A percentile compares a stretch with the other conserved stretches of the same genome.
Evolutionary conservation across 2,888 invertebrate genomes (phyloP).

Genomic region (Rhodophaea formosa): DNA sequence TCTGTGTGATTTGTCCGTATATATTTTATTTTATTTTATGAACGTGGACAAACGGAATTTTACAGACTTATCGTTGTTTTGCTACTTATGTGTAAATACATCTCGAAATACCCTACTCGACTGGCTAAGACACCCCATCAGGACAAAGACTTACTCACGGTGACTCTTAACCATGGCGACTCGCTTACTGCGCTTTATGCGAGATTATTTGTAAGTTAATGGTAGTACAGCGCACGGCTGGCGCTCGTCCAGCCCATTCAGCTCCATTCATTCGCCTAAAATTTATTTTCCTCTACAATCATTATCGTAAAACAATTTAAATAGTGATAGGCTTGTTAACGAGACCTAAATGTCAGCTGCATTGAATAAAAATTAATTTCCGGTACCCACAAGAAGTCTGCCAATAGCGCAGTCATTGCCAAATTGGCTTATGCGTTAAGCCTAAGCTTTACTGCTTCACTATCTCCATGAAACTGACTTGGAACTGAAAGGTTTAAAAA

Average conservation of each 20-base stretch:
- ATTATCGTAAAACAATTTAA: slow-evolving; percentile 20
- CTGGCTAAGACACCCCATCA: too few species aligned
- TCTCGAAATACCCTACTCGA: too few species aligned
- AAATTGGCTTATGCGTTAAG: slow-evolving; percentile 11
- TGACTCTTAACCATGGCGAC: too few species aligned
- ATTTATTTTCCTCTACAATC: slow-evolving; percentile 42
- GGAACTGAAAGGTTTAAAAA: too few species aligned
- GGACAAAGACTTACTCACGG: too few species aligned
- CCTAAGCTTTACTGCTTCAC: not conserved
- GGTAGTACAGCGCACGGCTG: slow-evolving; percentile 29
- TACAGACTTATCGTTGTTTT: too few species aligned
- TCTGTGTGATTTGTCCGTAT: too few species aligned
- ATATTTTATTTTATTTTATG: too few species aligned
- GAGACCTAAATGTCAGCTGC: slow-evolving; percentile 2
- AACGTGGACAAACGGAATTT: too few species aligned
- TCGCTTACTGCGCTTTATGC: too few species aligned
- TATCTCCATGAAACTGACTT: not conserved
- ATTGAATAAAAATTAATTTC: slow-evolving; percentile 12
- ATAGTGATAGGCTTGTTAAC: slow-evolving; percentile 1
- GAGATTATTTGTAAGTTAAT: not conserved
- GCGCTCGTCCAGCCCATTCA: slow-evolving; percentile 43
- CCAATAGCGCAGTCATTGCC: slow-evolving; percentile 7
- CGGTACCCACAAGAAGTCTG: not conserved
- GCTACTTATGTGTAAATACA: too few species aligned
- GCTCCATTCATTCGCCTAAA: slow-evolving; percentile 37